Evolutionary conservation across 2,888 invertebrate genomes (phyloP).

Genomic region (Lasioglossum oenotherae): DNA sequence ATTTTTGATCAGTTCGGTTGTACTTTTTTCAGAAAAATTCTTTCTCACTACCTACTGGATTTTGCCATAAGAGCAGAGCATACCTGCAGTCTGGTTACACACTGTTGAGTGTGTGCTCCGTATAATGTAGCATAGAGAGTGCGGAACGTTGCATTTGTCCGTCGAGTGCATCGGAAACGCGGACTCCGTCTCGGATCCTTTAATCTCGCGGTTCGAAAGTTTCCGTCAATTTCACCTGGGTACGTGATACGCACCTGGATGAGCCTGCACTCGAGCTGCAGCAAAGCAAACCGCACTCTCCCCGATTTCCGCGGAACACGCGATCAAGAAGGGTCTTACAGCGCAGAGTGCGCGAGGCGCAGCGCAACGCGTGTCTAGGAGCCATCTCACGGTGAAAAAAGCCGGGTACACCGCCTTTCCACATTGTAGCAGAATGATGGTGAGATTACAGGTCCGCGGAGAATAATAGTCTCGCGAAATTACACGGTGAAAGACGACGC

Average conservation of each 20-base stretch:
- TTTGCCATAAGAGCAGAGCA: neutral
- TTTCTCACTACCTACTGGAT: neutral
- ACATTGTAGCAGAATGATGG: slow-evolving; percentile 38
- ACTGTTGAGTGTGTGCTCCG: neutral
- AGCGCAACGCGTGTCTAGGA: slow-evolving; percentile 28
- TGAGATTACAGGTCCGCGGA: slow-evolving; percentile 18
- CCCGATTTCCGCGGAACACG: slow-evolving; percentile 20
- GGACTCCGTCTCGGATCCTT: neutral
- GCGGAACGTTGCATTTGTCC: neutral
- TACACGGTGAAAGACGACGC: slow-evolving; percentile 28
- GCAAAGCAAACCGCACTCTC: neutral
- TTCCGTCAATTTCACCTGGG: slow-evolving; percentile 18
- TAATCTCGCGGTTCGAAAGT: slow-evolving; percentile 34
- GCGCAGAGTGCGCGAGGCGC: neutral
- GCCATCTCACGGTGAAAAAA: neutral
- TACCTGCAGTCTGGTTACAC: neutral
- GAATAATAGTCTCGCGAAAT: slow-evolving; percentile 37
- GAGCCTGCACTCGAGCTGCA: slow-evolving; percentile 8
- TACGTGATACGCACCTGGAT: slow-evolving; percentile 20
- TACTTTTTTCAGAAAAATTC: neutral
- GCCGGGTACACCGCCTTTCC: neutral
- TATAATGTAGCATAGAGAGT: neutral
- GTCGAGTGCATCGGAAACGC: neutral
- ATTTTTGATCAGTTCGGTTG: neutral
- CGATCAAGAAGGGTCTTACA: neutral